Percentiles rank a stretch among this genome's conserved stretches.
Evolutionary conservation across 2,888 invertebrate genomes (phyloP).

Genomic region (Heliothis peltigera): DNA sequence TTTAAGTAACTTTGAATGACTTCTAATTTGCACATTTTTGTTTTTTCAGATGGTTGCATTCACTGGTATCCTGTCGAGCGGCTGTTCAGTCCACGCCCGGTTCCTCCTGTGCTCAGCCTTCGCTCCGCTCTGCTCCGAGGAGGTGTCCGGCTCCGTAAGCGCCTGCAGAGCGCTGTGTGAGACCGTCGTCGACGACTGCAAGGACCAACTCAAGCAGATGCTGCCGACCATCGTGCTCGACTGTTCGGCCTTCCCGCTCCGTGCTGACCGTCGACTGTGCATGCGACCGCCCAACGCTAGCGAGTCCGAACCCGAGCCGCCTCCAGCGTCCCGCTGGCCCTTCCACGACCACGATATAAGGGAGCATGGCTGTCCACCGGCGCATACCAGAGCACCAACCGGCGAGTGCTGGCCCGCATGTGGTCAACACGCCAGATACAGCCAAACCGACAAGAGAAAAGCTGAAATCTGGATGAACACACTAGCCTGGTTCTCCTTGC

Average conservation of each 20-base stretch:
- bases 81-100: conserved; percentile 94
- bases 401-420: conserved; percentile 92
- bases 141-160: conserved; percentile 95
- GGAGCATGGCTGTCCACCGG: conserved; percentile 90
- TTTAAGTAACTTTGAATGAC: background rate
- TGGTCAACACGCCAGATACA: conserved; percentile 92
- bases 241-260: conserved; percentile 94
- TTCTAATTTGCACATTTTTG: conserved; percentile 64
- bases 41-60: conserved; percentile 92
- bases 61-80: conserved; percentile 93
- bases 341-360: conserved; percentile 77
- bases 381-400: conserved; percentile 89
- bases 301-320: conserved; percentile 82
- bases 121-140: conserved; percentile 97
- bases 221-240: conserved; percentile 93
- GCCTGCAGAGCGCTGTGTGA: conserved; percentile 96
- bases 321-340: conserved; percentile 84
- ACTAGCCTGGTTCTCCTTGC: conserved; percentile 94
- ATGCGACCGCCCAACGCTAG: conserved; percentile 92
- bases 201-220: conserved; percentile 92
- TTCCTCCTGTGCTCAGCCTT: conserved; percentile 97
- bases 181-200: conserved; percentile 93
- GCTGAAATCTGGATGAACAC: conserved; percentile 94
- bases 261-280: conserved; percentile 92
- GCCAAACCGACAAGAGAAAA: conserved; percentile 91